These are phyloP conservation scores for Ranitomeya variabilis DNA, from an alignment of 2,113 vertebrate species.

Conservation along the genomic window DNA sequence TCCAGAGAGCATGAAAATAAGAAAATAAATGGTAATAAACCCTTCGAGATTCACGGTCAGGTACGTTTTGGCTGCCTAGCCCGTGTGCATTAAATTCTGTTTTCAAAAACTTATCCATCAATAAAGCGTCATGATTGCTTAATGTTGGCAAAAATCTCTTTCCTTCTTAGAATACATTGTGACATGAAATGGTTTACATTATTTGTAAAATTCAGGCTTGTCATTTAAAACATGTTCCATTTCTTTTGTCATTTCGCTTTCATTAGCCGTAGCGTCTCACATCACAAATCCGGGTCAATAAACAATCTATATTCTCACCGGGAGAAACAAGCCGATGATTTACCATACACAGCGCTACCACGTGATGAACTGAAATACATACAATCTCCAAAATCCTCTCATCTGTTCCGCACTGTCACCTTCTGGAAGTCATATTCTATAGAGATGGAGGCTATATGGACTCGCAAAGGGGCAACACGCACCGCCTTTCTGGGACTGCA, in stretches of 20 bases:
- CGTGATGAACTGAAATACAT: not conserved
- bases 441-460: not conserved
- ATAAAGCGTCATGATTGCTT: not conserved
- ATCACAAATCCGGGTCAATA: conserved; percentile 33
- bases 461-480: not conserved
- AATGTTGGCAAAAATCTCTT: not conserved
- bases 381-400: conserved; percentile 13
- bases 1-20: not conserved
- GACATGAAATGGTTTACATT: conserved; percentile 19
- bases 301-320: conserved; percentile 25
- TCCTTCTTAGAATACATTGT: not conserved
- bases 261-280: conserved; percentile 37
- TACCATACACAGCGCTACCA: not conserved
- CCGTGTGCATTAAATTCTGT: not conserved
- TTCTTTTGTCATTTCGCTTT: conserved; percentile 18
- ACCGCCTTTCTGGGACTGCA: too few species aligned
- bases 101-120: not conserved
- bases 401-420: conserved; percentile 23
- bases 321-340: conserved; percentile 22
- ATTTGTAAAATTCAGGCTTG: not conserved
- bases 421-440: not conserved
- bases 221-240: conserved; percentile 35
- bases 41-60: not conserved
- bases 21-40: not conserved
- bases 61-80: not conserved